Conservation (phyloP, 2,797 vertebrate genomes). For the Chloroceryle amazona region DNA sequence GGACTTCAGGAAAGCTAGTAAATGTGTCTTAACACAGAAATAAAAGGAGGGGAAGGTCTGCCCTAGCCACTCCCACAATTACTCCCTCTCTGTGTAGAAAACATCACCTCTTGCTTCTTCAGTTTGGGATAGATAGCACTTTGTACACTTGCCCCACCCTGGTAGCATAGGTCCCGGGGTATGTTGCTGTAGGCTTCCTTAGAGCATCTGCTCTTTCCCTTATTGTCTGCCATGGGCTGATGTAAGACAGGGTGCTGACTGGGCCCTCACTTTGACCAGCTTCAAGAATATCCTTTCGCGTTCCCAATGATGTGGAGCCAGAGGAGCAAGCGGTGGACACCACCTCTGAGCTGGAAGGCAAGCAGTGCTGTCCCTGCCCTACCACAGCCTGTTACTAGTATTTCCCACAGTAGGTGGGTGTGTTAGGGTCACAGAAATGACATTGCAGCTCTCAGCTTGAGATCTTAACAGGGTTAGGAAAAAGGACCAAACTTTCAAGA, state of each 20-base stretch:
- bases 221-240: neutral
- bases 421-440: neutral
- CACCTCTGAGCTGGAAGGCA: neutral
- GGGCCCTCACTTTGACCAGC: neutral
- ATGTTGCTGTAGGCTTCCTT: neutral
- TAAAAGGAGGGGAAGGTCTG: neutral
- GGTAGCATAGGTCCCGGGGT: neutral
- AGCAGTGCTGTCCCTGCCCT: neutral
- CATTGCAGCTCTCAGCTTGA: neutral
- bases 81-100: neutral
- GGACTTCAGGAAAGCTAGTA: neutral
- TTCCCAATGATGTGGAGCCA: rapidly evolving
- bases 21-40: neutral
- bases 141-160: neutral
- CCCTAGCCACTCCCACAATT: neutral
- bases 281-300: neutral
- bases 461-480: neutral
- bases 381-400: neutral
- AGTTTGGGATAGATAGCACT: neutral
- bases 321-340: neutral
- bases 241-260: neutral
- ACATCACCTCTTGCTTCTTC: neutral
- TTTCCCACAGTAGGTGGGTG: neutral
- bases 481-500: neutral
- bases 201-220: neutral